Evolutionary conservation across 1,140 invertebrate species (phyloP).

Genomic region (Aricia agestis): DNA sequence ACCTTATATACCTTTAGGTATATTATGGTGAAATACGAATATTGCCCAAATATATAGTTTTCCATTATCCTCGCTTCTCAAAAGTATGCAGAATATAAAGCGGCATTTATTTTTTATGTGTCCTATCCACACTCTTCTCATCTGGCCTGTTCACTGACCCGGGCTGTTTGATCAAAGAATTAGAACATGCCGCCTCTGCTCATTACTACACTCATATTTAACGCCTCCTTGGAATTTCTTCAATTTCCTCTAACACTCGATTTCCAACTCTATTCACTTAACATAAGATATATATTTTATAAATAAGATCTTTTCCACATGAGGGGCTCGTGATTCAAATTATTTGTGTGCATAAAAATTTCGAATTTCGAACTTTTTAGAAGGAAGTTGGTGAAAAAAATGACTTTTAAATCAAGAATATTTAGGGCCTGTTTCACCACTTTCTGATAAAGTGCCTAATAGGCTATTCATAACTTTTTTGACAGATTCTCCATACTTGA

Average conservation of each 20-base stretch:
- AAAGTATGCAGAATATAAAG: no score
- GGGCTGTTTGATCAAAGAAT: slow-evolving; percentile 48
- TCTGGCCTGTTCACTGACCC: slow-evolving; percentile 43
- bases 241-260: background rate
- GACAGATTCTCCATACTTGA: no score
- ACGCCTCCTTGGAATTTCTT: slow-evolving; percentile 34
- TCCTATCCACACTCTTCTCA: slow-evolving; percentile 18
- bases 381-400: background rate
- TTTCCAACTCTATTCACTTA: background rate
- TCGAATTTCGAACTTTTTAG: slow-evolving; percentile 6
- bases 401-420: no score
- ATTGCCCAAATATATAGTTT: no score
- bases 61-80: no score
- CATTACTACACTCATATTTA: slow-evolving; percentile 41
- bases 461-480: no score
- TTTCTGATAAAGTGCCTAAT: no score
- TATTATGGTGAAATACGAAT: no score
- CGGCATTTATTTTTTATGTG: background rate
- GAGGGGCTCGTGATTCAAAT: slow-evolving; percentile 5
- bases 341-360: slow-evolving; percentile 13
- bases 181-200: slow-evolving; percentile 39
- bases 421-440: no score
- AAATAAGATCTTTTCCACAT: background rate
- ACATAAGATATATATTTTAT: background rate
- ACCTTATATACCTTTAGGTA: no score